Conservation (phyloP, 2,113 vertebrate genomes). For the Telmatochromis sp. region DNA sequence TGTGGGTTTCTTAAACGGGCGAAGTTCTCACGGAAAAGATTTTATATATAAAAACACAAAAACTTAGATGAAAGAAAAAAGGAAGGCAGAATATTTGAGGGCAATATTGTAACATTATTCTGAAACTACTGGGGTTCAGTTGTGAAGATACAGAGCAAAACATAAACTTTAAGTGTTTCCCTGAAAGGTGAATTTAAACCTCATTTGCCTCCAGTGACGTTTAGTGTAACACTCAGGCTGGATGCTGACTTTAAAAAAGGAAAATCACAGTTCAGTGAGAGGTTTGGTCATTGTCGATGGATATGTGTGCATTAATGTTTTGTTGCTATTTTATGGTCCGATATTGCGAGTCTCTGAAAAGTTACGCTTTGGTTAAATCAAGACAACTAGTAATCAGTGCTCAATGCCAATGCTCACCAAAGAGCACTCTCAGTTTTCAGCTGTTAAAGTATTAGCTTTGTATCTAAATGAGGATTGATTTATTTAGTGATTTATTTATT, state of each 20-base stretch:
- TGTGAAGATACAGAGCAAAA: neutral
- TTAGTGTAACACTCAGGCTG: neutral
- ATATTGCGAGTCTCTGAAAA: neutral
- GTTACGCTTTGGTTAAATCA: accelerated
- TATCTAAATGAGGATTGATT: accelerated
- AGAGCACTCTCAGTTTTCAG: neutral
- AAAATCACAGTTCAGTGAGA: neutral
- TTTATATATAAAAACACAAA: neutral
- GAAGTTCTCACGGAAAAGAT: neutral
- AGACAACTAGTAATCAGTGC: accelerated
- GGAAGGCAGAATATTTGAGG: neutral
- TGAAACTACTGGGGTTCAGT: too few species aligned
- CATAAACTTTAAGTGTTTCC: neutral
- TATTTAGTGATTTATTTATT: too few species aligned
- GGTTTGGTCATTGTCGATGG: neutral
- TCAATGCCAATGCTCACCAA: accelerated
- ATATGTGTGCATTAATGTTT: neutral
- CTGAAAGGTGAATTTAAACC: neutral
- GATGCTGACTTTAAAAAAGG: neutral
- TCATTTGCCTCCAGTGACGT: neutral
- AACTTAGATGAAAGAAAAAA: neutral
- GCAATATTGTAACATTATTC: neutral
- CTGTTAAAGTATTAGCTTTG: neutral
- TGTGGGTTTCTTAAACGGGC: neutral
- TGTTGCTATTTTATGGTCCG: neutral